Percentiles rank a stretch among this genome's conserved stretches.
Conservation (phyloP, 2,113 vertebrate species). For the Plectropomus leopardus region DNA sequence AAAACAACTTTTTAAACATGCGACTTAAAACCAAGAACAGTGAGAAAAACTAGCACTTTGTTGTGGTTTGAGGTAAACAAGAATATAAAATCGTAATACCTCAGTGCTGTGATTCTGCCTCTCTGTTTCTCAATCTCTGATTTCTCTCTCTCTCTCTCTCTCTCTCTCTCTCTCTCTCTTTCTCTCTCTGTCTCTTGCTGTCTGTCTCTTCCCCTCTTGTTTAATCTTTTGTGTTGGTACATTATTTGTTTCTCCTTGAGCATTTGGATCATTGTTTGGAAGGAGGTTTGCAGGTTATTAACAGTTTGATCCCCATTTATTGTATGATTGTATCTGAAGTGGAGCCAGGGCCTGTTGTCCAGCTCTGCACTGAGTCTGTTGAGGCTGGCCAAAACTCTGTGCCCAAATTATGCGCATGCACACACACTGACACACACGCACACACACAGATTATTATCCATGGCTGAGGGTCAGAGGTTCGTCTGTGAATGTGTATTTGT, state of each 20-base stretch:
- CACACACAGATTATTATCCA: background rate
- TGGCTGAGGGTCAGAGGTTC: background rate
- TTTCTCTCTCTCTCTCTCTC: background rate
- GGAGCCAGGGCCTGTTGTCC: conserved; percentile 38
- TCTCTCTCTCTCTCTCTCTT: background rate
- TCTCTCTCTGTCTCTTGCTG: background rate
- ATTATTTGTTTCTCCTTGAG: conserved; percentile 24
- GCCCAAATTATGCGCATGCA: no score
- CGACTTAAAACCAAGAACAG: background rate
- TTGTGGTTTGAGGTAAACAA: conserved; percentile 15
- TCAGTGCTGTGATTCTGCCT: background rate
- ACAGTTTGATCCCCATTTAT: conserved; percentile 47
- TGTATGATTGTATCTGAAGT: conserved; percentile 46
- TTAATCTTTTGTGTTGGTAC: background rate
- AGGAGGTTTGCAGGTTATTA: conserved; percentile 43
- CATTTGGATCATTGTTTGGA: conserved; percentile 35
- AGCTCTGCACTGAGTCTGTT: conserved; percentile 22
- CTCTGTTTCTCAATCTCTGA: background rate
- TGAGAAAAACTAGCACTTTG: background rate
- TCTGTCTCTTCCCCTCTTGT: background rate
- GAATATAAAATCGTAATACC: background rate
- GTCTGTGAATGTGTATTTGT: no score
- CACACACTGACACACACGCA: no score
- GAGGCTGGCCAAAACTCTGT: conserved; percentile 14
- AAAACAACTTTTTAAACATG: background rate